Evolutionary conservation across 92 coral and sea anemone genomes (phyloP), one percentile per base, ranked within the genome.

Genomic region (Parazoanthus atlanticus): DNA sequence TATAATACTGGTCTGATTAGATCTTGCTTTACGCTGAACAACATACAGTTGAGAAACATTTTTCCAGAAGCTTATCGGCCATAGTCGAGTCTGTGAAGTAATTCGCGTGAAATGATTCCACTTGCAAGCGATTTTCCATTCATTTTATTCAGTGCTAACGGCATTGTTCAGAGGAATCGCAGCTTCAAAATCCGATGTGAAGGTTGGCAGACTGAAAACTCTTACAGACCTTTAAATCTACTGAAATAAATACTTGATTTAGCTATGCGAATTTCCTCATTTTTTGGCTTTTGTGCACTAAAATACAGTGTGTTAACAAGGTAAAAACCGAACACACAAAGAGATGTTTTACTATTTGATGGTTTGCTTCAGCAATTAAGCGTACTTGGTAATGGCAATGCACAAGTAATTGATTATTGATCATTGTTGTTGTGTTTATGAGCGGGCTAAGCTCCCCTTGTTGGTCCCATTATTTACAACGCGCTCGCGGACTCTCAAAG

Each of bases 401-500:
- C 69, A 61, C 28, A 61, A 10, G 9, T 23, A 21, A 61, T 6
- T 61, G 69, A 61, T 23, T 21, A 4, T 21, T 21, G 12, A 52
- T 11, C 21, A 12, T 52, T 52, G 19, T 52, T 12, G 4, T 16
- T 52, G 58, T 52, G 58, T 47, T 40, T 21, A 26, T 43, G 15
- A 38, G 67, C 30, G 47, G 31, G n/a, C n/a, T 5, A 3, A 46
- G 40, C 25, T 29, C 2, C 32, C 33, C n/a, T 9, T 47, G 82
- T 78, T 43, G 64, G 40, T 7, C 65, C 82, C 0, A 26, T 12
- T 43, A 43, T 16, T 30, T 78, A 47, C 2, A 54, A 58, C 70
- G 85, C 73, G 85, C 85, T 81, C 46, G 73, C 72, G 85, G 31
- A 56, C 49, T 61, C 71, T 81, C 72, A 58, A 33, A 80, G 23